These are phyloP conservation scores for Macrophya annulata DNA, from an alignment of 2,888 invertebrate species.

Conservation along the genomic window DNA sequence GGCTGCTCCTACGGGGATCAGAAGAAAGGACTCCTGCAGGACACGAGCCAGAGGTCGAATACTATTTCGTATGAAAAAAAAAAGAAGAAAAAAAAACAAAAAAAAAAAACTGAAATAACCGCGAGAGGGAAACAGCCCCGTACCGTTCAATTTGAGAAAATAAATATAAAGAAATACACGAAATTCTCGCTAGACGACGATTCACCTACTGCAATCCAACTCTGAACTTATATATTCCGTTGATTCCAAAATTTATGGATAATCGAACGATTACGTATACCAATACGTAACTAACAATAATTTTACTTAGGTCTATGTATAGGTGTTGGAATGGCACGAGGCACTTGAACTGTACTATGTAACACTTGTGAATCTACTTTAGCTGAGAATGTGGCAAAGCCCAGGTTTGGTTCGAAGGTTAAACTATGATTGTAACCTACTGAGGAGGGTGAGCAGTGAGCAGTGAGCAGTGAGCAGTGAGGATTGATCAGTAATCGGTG, in stretches of 20 bases:
- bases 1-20: constrained; percentile 81
- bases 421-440: constrained; percentile 1
- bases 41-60: constrained; percentile 4
- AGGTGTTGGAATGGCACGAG: not conserved
- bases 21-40: constrained; percentile 65
- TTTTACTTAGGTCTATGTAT: not conserved
- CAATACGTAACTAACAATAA: not conserved
- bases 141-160: not conserved
- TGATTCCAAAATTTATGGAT: not conserved
- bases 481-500: not conserved
- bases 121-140: constrained; percentile 18
- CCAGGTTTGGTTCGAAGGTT: constrained; percentile 4
- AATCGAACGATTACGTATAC: not conserved
- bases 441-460: not conserved
- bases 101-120: not conserved
- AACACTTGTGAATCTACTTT: not conserved
- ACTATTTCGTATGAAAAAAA: not conserved
- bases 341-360: not conserved
- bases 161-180: not conserved
- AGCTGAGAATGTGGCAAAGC: constrained; percentile 22
- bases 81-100: not conserved
- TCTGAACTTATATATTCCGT: not conserved
- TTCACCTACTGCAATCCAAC: constrained; percentile 27
- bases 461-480: not conserved
- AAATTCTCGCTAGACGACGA: constrained; percentile 37